Base-by-base conservation (phyloP, 2,888 invertebrate species). In the Eremobia ochroleuca region DNA sequence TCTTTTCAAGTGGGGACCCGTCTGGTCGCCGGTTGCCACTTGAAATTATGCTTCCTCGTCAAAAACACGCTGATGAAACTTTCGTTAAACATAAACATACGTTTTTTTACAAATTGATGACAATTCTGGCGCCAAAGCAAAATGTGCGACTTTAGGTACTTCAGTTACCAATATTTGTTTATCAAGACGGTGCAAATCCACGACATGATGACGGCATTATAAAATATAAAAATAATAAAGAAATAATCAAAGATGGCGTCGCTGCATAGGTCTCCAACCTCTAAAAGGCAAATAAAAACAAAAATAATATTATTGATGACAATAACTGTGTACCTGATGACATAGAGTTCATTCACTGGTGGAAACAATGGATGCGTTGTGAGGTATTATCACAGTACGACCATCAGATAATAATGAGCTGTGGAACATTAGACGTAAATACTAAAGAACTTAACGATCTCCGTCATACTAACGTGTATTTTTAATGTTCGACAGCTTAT, bases 311-410 rank as follows among this genome's bases (percentile, higher is more conserved):
- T 85, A 82, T 77, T 69, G 72, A 81, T 86, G 79, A 79, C 73
- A 55, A 73, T 79, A 79, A 73, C 67, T 64, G 67, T 67, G 76
- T 71, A 73, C 62, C 61, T 67, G 70, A 74, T 79, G 86, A 79
- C 80, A 87, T 80, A 91, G 89, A 92, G 92, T 91, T 90, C 93
- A 89, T 93, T 93, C 91, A 93, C 93, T 91, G 90, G 77, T 69
- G 83, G 82, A 88, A 89, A 93, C 94, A 93, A 93, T 92, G 86
- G 90, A 81, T 87, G 79, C 83, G 86, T 80, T 83, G 85, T 74
- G 72, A 52, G 37, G 66, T 55, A 64, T 88, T 92, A 93, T 93
- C 91, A 88, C 83, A 87, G 85, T 90, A 87, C 86, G 83, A 82
- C 75, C 88, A 91, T 92, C 91, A 84, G 87, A 72, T 82, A 62